Evolutionary conservation across 1,140 invertebrate species (phyloP).

Genomic region (Zaprionus tsacasi): DNA sequence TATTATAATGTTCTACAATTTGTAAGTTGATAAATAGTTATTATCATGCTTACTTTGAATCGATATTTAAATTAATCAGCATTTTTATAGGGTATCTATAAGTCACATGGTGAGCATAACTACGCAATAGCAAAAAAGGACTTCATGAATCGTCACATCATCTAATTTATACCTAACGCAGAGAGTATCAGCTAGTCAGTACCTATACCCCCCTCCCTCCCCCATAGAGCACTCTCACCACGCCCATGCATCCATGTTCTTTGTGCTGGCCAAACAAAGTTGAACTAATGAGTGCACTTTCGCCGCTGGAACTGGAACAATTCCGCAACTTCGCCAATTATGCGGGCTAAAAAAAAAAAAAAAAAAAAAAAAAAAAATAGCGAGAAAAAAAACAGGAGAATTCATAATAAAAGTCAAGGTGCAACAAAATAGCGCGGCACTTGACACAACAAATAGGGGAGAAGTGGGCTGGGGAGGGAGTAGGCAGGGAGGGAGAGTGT

Average conservation of each 20-base stretch:
- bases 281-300: conserved; percentile 75
- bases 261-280: conserved; percentile 73
- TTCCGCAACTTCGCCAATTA: conserved; percentile 69
- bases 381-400: conserved; percentile 15
- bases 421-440: conserved; percentile 74
- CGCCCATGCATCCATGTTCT: conserved; percentile 34
- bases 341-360: conserved; percentile 56
- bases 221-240: neutral
- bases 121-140: no score
- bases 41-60: no score
- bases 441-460: conserved; percentile 50
- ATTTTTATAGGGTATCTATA: no score
- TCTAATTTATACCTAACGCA: neutral
- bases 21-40: no score
- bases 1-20: no score
- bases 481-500: neutral
- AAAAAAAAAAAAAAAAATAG: conserved; percentile 16
- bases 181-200: neutral
- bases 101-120: no score
- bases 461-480: conserved; percentile 18
- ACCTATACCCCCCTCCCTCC: no score
- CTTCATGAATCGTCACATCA: no score
- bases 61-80: no score
- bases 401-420: conserved; percentile 69
- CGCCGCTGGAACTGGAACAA: conserved; percentile 56